Evolutionary conservation across 2,888 invertebrate genomes (phyloP).

Genomic region (Digitonthophagus gazella): DNA sequence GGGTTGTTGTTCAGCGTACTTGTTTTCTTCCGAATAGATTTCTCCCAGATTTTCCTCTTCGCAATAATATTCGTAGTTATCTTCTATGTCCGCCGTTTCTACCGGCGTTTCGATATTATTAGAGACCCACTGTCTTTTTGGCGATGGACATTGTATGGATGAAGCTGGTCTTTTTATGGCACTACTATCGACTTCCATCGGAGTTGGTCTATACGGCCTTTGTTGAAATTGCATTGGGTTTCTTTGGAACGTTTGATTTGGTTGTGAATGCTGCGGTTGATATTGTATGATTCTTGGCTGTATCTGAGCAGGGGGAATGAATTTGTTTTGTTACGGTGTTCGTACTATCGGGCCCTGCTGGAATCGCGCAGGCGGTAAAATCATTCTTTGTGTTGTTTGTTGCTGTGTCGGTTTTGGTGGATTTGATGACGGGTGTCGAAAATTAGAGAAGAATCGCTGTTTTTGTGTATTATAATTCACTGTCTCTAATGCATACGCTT

Average conservation of each 20-base stretch:
- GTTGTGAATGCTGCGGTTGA: background rate
- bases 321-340: background rate
- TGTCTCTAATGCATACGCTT: too few relatives aligned
- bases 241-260: too few relatives aligned
- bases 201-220: slow-evolving; percentile 6
- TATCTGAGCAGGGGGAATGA: background rate
- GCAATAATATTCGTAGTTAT: slow-evolving; percentile 1
- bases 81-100: slow-evolving; percentile 4
- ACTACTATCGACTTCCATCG: slow-evolving; percentile 12
- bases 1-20: too few relatives aligned
- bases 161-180: slow-evolving; percentile 7
- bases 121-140: slow-evolving; percentile 16
- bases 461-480: too few relatives aligned
- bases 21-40: background rate
- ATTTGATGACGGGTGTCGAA: too few relatives aligned
- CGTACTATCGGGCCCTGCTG: too few relatives aligned
- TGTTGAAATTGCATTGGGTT: background rate
- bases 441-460: too few relatives aligned
- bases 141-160: background rate
- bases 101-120: background rate
- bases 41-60: background rate
- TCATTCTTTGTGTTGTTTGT: too few relatives aligned
- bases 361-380: too few relatives aligned
- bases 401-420: background rate
- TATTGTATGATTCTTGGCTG: background rate